Evolutionary conservation across 1,140 invertebrate species (phyloP).

Genomic region (Fopius arisanus): DNA sequence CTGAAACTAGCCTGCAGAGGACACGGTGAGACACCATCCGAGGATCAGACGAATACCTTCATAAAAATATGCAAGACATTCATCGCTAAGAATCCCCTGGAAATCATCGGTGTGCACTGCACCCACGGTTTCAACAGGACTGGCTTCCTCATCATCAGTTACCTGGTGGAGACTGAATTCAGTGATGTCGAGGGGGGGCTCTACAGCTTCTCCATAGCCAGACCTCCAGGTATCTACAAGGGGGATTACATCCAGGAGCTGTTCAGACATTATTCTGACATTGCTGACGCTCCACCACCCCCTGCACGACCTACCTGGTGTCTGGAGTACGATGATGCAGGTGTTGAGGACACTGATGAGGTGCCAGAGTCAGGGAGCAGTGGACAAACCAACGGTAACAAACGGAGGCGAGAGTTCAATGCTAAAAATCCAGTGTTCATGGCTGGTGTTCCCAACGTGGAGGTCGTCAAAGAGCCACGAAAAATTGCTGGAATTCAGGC

Average conservation of each 20-base stretch:
- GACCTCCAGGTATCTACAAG: constrained; percentile 83
- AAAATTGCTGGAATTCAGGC: constrained; percentile 76
- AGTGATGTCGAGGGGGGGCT: constrained; percentile 84
- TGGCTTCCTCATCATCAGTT: constrained; percentile 92
- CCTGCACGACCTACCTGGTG: constrained; percentile 87
- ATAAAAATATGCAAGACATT: constrained; percentile 81
- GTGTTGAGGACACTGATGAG: constrained; percentile 51
- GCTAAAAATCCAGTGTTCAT: constrained; percentile 78
- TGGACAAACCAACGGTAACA: constrained; percentile 42
- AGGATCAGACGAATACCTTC: constrained; percentile 81
- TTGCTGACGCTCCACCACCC: constrained; percentile 74
- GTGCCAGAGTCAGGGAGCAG: constrained; percentile 32
- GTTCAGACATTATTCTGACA: constrained; percentile 80
- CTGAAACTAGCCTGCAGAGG: constrained; percentile 88
- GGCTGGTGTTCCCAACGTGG: constrained; percentile 81
- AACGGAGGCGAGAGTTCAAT: constrained; percentile 57
- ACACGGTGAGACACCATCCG: constrained; percentile 80
- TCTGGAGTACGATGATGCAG: constrained; percentile 64
- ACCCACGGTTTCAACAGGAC: constrained; percentile 99
- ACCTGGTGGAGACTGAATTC: constrained; percentile 82
- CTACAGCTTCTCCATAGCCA: constrained; percentile 74
- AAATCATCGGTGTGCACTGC: constrained; percentile 92
- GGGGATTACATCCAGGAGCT: constrained; percentile 78
- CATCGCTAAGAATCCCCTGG: constrained; percentile 79
- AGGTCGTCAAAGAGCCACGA: constrained; percentile 68